phyloP scores from a whole-genome alignment of 1,140 invertebrate genomes.

The Dermatophagoides farinae region DNA sequence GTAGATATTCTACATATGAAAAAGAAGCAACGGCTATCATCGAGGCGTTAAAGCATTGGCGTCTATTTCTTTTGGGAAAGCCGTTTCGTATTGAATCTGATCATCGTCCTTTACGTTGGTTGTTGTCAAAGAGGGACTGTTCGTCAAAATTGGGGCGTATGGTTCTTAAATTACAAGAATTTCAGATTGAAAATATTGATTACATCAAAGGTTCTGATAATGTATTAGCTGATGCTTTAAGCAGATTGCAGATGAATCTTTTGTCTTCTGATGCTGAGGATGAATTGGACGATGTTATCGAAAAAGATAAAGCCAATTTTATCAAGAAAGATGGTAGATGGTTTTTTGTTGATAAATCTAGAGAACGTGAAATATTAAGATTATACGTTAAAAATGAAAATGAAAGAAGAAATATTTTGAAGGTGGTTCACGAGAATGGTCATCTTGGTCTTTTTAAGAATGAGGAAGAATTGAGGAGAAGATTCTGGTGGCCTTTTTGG shows the following conservation, averaged over 20 bases:
- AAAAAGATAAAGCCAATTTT: background rate
- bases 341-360: background rate
- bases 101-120: slow-evolving; percentile 18
- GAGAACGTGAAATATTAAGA: background rate
- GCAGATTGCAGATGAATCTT: background rate
- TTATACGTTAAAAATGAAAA: background rate
- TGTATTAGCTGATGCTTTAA: slow-evolving; percentile 19
- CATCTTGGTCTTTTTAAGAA: slow-evolving; percentile 10
- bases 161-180: slow-evolving; percentile 16
- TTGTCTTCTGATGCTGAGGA: background rate
- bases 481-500: slow-evolving; percentile 11
- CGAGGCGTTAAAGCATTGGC: slow-evolving; percentile 27
- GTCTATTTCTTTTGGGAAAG: slow-evolving; percentile 24
- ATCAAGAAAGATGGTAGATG: background rate
- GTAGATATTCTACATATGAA: slow-evolving; percentile 27
- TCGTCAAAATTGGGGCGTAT: slow-evolving; percentile 16
- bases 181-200: slow-evolving; percentile 16
- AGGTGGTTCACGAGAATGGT: background rate
- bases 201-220: background rate
- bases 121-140: slow-evolving; percentile 20
- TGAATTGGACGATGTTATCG: background rate
- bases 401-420: background rate
- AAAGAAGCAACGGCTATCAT: slow-evolving; percentile 26
- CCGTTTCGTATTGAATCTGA: slow-evolving; percentile 18
- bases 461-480: background rate